Conservation (phyloP, 1,140 invertebrate species). For the Drosophila oshimai region DNA sequence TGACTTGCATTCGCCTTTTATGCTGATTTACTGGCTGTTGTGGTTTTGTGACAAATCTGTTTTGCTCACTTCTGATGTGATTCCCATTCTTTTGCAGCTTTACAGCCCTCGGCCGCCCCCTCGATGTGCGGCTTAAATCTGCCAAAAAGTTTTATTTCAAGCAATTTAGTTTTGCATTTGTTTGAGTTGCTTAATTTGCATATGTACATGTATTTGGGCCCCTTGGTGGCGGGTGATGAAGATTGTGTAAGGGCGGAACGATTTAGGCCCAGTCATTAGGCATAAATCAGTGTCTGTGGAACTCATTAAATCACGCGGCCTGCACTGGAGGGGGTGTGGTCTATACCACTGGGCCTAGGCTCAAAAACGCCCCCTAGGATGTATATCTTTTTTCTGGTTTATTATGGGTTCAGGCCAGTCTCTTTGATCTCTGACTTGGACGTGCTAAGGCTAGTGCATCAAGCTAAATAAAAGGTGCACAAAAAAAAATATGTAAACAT, state of each 20-base stretch:
- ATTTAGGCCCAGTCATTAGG: conserved; percentile 62
- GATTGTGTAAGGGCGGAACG: conserved; percentile 37
- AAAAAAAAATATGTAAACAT: neutral
- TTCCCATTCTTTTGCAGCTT: conserved; percentile 32
- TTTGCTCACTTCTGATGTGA: conserved; percentile 78
- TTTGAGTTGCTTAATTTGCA: conserved; percentile 55
- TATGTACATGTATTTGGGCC: conserved; percentile 17
- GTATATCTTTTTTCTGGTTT: conserved; percentile 20
- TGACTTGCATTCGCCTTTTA: conserved; percentile 78
- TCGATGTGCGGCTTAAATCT: conserved; percentile 64
- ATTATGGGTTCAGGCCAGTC: conserved; percentile 4
- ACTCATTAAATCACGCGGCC: conserved; percentile 66
- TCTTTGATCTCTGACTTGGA: conserved; percentile 31
- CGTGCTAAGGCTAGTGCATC: neutral
- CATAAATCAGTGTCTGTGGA: conserved; percentile 62
- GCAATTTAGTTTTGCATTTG: conserved; percentile 78
- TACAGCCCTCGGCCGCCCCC: neutral
- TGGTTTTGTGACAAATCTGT: conserved; percentile 80
- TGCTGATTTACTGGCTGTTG: conserved; percentile 80
- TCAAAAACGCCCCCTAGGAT: conserved; percentile 26
- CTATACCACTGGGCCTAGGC: conserved; percentile 5
- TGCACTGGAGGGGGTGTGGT: conserved; percentile 40
- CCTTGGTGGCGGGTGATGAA: neutral
- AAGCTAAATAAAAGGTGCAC: neutral
- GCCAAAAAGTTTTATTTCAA: conserved; percentile 74